Evolutionary conservation across 2,113 vertebrate species (phyloP), one percentile per base, ranked within the genome.

Genomic region (Pangasianodon hypophthalmus): DNA sequence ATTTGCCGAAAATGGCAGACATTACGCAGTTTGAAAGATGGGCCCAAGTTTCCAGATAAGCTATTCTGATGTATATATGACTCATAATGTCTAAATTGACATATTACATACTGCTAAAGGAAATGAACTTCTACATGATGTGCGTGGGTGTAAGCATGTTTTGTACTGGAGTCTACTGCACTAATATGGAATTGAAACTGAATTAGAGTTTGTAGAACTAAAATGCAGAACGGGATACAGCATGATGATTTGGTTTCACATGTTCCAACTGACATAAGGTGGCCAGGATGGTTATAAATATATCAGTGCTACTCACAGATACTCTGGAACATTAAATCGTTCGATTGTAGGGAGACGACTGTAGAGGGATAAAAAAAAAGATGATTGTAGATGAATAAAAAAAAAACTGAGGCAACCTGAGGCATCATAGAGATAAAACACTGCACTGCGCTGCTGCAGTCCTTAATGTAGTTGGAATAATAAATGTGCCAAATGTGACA

Each of bases 401-500:
- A 56, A 54, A 56, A 56, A 88, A n/a, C 0, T 58, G 54, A 60
- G 44, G n/a, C 16, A 54, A 58, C 19, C 58, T 52, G 9, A 88
- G 26, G 9, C 79, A 69, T 69, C 60, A 18, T 46, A 19, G 8
- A 56, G 50, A 29, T n/a, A 41, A 46, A 82, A 19, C 32, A 83
- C 37, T 37, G 37, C 37, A 37, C 37, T 75, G 26, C 67, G 60
- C 37, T 50, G 58, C 71, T 82, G 83, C 10, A 32, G 50, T 58
- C n/a, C 81, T 73, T 73, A 50, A 62, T 62, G 58, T 73, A 71
- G 3, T 41, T 75, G 54, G 54, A 73, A 60, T 48, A 80, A 84
- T 2, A 84, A 50, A 69, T 88, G 91, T 91, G 91, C 91, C 91
- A 91, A 91, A 91, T 85, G 54, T 91, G 62, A 86, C 84, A 62